Base-by-base conservation (phyloP, 2,797 vertebrate genomes). In the Macrochelys suwanniensis region DNA sequence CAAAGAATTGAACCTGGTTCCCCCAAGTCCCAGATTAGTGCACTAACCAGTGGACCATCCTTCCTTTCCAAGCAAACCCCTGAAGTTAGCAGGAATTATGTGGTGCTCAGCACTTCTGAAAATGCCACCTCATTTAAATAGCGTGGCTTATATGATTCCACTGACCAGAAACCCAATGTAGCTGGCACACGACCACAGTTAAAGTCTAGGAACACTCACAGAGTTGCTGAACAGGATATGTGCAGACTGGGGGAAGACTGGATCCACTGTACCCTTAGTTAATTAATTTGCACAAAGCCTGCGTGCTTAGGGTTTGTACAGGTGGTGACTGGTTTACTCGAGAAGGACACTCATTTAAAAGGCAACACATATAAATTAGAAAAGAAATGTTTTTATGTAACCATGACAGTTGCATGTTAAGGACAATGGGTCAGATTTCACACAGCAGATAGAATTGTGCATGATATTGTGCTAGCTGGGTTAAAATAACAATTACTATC, bases 341-440 rank as follows among this genome's bases (percentile, higher is more conserved):
- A 11, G 1, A 1, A 79, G 91, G 78, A 79, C 16, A 5, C 56
- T 82, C 80, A 86, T n/a, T 53, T 93, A 89, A 91, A 95, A 94
- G 88, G 91, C 86, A 95, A 37, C 74, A 92, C 83, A 77, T 91
- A 65, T 84, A 79, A 92, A 88, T 79, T 16, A 17, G 53, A 88
- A 74, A 93, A 80, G 42, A 89, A 96, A 92, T 92, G 91, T 93
- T 96, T 92, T 45, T 76, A 1, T 88, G 76, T 88, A 88, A 45
- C 59, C 82, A 2, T 79, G 78, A 76, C 74, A 90, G 56, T 59
- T 53, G 68, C 45, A 77, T 92, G 49, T 84, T 51, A 79, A 87
- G 80, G 54, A 19, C 54, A 78, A 90, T 87, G 28, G 26, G 49
- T 93, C 45, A 13, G 68, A 84, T 86, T 59, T 31, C 80, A 86